Evolutionary conservation across 2,888 invertebrate species (phyloP).

Genomic region (Tricholauxania praeusta): DNA sequence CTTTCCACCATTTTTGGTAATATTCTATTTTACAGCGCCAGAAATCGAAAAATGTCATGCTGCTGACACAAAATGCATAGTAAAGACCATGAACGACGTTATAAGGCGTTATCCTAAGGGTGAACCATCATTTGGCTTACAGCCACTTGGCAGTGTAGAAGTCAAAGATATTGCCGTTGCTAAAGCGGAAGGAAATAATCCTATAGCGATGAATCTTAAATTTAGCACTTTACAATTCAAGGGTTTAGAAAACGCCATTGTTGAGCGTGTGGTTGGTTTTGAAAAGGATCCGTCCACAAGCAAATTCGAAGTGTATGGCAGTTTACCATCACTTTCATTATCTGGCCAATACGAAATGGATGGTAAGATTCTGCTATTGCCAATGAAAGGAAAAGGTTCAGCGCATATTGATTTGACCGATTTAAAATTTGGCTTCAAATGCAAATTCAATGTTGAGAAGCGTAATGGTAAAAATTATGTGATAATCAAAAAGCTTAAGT

Average conservation of each 20-base stretch:
- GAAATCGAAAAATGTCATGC: conserved; percentile 53
- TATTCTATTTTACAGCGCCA: conserved; percentile 45
- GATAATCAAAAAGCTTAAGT: conserved; percentile 48
- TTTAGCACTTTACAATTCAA: conserved; percentile 48
- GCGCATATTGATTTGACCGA: conserved; percentile 53
- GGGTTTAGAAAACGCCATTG: conserved; percentile 51
- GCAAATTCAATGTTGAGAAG: conserved; percentile 39
- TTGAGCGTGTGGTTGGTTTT: conserved; percentile 54
- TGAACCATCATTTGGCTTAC: conserved; percentile 50
- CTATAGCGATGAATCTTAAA: conserved; percentile 52
- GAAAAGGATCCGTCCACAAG: conserved; percentile 50
- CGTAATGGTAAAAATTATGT: conserved; percentile 46
- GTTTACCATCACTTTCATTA: conserved; percentile 49
- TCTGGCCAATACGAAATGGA: conserved; percentile 59
- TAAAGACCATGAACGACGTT: conserved; percentile 49
- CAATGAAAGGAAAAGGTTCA: conserved; percentile 62
- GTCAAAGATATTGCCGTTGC: conserved; percentile 50
- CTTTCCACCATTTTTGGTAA: background rate
- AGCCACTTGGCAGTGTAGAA: conserved; percentile 47
- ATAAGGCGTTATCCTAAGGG: conserved; percentile 54
- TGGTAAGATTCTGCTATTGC: conserved; percentile 64
- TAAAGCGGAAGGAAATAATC: conserved; percentile 40
- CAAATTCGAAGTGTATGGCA: conserved; percentile 49
- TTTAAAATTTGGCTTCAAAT: conserved; percentile 46
- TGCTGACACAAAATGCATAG: conserved; percentile 54